A percentile compares a stretch with the other conserved stretches of the same genome.
These are phyloP conservation scores for Ondatra zibethicus DNA, from an alignment of 2,113 vertebrate genomes.

Conservation along the genomic window DNA sequence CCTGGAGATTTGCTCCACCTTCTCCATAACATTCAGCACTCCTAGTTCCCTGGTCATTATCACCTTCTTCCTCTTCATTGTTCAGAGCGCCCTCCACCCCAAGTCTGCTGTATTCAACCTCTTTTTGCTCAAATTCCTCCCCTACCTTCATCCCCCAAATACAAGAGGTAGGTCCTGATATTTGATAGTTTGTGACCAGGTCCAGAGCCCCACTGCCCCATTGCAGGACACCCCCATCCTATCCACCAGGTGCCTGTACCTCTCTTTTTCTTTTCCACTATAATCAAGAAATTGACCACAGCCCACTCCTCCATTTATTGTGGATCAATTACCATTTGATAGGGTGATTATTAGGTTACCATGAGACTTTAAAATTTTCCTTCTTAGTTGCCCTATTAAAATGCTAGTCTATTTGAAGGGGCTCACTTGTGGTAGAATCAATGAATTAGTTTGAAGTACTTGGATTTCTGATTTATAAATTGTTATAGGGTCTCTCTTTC, in stretches of 20 bases:
- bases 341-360: background rate
- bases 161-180: background rate
- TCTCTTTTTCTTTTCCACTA: background rate
- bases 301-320: background rate
- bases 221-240: too few relatives aligned
- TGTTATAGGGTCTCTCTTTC: too few relatives aligned
- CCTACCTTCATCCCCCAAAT: background rate
- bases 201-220: too few relatives aligned
- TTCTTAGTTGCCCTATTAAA: background rate
- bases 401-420: background rate
- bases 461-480: background rate
- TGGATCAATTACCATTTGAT: background rate
- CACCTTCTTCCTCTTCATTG: background rate
- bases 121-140: background rate
- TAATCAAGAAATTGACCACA: too few relatives aligned
- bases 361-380: background rate
- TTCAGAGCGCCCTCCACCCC: background rate
- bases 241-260: too few relatives aligned
- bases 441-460: background rate
- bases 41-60: background rate
- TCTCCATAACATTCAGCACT: background rate
- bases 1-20: background rate
- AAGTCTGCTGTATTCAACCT: background rate
- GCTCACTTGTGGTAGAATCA: too few relatives aligned
- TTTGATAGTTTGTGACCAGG: too few relatives aligned